These are phyloP conservation scores for Tenodera sinensis DNA, from an alignment of 2,888 invertebrate genomes.

Conservation along the genomic window DNA sequence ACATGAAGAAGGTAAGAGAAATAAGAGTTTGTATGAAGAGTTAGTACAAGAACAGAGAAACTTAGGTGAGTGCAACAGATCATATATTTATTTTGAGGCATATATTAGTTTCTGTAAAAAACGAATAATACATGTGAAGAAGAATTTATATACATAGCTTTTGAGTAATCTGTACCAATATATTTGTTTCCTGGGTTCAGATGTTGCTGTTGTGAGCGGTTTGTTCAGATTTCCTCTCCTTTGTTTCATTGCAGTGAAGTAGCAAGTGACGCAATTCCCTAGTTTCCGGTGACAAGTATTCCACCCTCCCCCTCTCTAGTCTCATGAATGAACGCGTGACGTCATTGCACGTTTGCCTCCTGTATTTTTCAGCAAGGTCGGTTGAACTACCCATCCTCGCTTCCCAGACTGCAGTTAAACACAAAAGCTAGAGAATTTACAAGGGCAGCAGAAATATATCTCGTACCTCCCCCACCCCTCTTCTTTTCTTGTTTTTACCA, in stretches of 20 bases:
- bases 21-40: too few species aligned
- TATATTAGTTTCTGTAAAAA: too few species aligned
- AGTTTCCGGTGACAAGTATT: not conserved
- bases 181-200: not conserved
- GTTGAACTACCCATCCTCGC: not conserved
- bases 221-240: not conserved
- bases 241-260: not conserved
- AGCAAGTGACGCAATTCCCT: not conserved
- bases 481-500: not conserved
- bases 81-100: too few species aligned
- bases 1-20: too few species aligned
- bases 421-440: not conserved
- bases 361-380: slow-evolving; percentile 16
- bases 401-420: not conserved
- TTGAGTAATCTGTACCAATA: not conserved
- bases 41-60: too few species aligned
- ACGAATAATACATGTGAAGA: not conserved
- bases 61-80: too few species aligned
- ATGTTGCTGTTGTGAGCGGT: not conserved
- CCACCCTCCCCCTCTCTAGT: not conserved
- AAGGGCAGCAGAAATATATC: not conserved
- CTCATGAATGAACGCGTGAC: slow-evolving; percentile 13
- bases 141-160: not conserved
- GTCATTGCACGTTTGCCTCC: slow-evolving; percentile 5
- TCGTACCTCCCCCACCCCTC: not conserved